Evolutionary conservation across 2,797 vertebrate genomes (phyloP).

Genomic region (Dendrocincla fuliginosa): DNA sequence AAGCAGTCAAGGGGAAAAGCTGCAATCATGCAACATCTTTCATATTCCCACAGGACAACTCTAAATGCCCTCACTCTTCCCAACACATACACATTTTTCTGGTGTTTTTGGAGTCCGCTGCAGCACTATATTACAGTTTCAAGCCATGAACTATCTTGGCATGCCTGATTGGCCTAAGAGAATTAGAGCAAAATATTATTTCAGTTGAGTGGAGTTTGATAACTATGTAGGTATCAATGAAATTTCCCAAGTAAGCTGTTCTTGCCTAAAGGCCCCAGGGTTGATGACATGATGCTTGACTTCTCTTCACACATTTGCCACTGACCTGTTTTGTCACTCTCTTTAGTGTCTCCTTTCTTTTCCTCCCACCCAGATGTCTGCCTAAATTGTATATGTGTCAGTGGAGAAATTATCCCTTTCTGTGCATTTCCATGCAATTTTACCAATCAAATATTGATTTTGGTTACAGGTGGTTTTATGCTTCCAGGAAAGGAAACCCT

Average conservation of each 20-base stretch:
- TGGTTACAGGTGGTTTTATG: not conserved
- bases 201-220: not conserved
- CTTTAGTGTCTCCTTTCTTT: not conserved
- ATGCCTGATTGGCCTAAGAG: not conserved
- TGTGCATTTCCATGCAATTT: not conserved
- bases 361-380: not conserved
- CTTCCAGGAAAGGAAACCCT: not conserved
- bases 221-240: not conserved
- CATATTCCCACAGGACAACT: not conserved
- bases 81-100: not conserved
- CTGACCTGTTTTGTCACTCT: not conserved
- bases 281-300: not conserved
- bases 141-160: not conserved
- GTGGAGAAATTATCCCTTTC: not conserved
- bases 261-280: not conserved
- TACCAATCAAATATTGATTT: not conserved
- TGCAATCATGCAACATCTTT: not conserved
- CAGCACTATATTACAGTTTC: not conserved
- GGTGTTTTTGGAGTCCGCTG: not conserved
- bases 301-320: slow-evolving; percentile 1
- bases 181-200: slow-evolving; percentile 11
- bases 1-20: not conserved
- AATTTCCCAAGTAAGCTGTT: not conserved
- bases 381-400: not conserved
- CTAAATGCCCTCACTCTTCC: not conserved